Percentiles rank a stretch among this genome's conserved stretches.
Conservation (phyloP, 2,797 vertebrate genomes). For the Sebastes diploproa region DNA sequence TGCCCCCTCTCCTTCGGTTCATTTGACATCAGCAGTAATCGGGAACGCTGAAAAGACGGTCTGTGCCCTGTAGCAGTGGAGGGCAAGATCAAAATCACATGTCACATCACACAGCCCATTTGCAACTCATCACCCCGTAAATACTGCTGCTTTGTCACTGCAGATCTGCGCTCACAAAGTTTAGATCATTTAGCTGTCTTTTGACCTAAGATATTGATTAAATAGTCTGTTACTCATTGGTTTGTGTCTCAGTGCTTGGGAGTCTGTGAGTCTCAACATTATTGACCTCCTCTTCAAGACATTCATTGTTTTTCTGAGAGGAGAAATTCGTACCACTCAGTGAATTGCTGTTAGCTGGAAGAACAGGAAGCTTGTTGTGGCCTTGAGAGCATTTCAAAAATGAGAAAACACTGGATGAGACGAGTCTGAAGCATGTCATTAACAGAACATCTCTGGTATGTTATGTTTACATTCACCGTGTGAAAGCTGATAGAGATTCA, state of each 20-base stretch:
- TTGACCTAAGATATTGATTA: neutral
- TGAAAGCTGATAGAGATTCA: neutral
- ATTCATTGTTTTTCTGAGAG: neutral
- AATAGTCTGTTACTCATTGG: neutral
- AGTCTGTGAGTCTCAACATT: neutral
- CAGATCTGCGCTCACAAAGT: neutral
- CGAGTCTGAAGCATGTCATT: neutral
- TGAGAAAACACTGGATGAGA: neutral
- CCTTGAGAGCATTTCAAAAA: neutral
- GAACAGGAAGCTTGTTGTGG: neutral
- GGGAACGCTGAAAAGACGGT: neutral
- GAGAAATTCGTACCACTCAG: neutral
- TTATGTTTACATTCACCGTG: neutral
- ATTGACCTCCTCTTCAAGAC: neutral
- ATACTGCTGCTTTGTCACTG: slow-evolving; percentile 6
- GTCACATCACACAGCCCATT: slow-evolving; percentile 10
- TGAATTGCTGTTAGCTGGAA: neutral
- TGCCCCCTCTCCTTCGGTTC: neutral
- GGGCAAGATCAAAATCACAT: slow-evolving; percentile 23
- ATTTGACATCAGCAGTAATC: neutral
- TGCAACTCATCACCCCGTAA: slow-evolving; percentile 9
- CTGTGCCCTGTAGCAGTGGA: neutral
- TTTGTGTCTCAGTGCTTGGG: neutral
- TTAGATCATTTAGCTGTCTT: neutral
- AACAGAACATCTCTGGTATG: neutral